These are phyloP conservation scores for Lasaia peninsularis DNA, from an alignment of 1,140 invertebrate species.

Conservation along the genomic window DNA sequence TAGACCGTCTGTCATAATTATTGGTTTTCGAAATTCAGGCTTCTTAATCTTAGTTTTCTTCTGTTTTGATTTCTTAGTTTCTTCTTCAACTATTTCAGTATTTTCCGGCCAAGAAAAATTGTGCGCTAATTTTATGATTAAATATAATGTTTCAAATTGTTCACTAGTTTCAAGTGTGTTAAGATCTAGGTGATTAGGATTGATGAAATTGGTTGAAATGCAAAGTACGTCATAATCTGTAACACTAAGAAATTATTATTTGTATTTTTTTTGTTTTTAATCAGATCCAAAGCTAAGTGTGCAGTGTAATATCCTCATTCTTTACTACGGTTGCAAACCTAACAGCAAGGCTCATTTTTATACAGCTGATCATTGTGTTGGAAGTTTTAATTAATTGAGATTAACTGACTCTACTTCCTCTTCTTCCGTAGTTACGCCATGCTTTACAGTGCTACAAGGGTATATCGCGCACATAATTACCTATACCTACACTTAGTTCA, in stretches of 20 bases:
- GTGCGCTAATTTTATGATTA: constrained; percentile 54
- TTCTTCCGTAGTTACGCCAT: too few relatives aligned
- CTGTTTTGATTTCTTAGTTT: constrained; percentile 18
- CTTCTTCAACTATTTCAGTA: constrained; percentile 12
- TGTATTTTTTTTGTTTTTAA: too few relatives aligned
- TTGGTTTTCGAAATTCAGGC: constrained; percentile 31
- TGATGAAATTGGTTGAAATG: constrained; percentile 51
- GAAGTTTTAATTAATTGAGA: too few relatives aligned
- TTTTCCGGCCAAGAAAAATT: constrained; percentile 33
- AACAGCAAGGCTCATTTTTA: too few relatives aligned
- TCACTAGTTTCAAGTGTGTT: constrained; percentile 32
- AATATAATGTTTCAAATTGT: constrained; percentile 47
- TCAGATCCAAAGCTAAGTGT: too few relatives aligned
- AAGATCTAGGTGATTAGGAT: constrained; percentile 46
- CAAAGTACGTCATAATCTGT: constrained; percentile 59
- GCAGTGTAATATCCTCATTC: too few relatives aligned
- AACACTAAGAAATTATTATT: constrained; percentile 39
- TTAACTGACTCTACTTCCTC: too few relatives aligned
- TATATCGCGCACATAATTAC: too few relatives aligned
- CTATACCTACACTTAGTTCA: too few relatives aligned
- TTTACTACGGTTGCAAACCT: too few relatives aligned
- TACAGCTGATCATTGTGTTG: too few relatives aligned
- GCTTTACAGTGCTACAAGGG: too few relatives aligned
- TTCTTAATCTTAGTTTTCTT: constrained; percentile 19
- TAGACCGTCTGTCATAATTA: constrained; percentile 57